phyloP scores from a whole-genome alignment of 2,113 vertebrate species.

The Murina feae region DNA sequence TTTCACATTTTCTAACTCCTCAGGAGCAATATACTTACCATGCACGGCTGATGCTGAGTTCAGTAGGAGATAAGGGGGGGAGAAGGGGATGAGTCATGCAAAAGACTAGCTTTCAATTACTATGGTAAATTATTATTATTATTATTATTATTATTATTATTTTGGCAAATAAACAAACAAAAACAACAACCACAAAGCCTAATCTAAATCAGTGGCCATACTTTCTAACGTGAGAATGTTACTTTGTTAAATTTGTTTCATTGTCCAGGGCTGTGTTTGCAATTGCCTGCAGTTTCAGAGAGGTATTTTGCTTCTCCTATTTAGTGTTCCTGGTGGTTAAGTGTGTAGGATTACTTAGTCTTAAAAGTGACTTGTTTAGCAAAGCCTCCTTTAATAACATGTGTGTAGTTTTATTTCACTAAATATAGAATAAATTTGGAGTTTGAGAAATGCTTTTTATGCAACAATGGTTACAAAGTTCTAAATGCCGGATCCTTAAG shows the following conservation, averaged over 20 bases:
- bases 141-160: background rate
- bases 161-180: background rate
- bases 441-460: slow-evolving; percentile 19
- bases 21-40: background rate
- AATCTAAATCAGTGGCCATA: slow-evolving; percentile 21
- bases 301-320: slow-evolving; percentile 34
- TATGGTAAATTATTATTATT: slow-evolving; percentile 35
- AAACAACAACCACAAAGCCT: background rate
- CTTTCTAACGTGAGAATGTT: slow-evolving; percentile 42
- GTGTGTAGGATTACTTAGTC: slow-evolving; percentile 3
- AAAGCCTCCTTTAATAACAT: slow-evolving; percentile 47
- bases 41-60: background rate
- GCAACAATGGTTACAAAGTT: slow-evolving; percentile 62
- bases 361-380: slow-evolving; percentile 69
- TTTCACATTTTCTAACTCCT: slow-evolving; percentile 49
- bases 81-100: background rate
- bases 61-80: background rate
- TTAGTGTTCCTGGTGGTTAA: slow-evolving; percentile 47
- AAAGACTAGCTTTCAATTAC: background rate
- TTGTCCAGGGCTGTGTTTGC: slow-evolving; percentile 5
- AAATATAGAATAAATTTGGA: slow-evolving; percentile 58
- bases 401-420: slow-evolving; percentile 38
- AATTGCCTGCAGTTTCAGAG: slow-evolving; percentile 17
- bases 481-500: slow-evolving; percentile 46
- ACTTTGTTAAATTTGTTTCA: slow-evolving; percentile 45